Evolutionary conservation across 2,797 vertebrate genomes (phyloP).

Genomic region (Lagorchestes hirsutus): DNA sequence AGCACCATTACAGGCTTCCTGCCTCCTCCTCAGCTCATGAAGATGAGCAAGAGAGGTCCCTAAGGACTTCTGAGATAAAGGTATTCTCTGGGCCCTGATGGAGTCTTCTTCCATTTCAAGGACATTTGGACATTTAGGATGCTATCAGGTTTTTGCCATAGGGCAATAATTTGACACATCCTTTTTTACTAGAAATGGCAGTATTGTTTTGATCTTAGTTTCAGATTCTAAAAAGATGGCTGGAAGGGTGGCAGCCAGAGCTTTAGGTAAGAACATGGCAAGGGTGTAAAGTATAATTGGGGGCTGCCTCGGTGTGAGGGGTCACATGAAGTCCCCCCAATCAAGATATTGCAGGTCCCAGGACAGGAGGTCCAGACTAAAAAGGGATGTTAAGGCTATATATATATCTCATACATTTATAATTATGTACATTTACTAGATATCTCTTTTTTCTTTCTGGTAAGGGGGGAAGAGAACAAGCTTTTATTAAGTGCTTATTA

Average conservation of each 20-base stretch:
- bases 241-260: background rate
- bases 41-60: background rate
- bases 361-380: background rate
- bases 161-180: background rate
- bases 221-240: background rate
- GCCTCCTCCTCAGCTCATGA: background rate
- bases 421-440: background rate
- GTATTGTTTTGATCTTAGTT: background rate
- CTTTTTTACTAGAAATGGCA: background rate
- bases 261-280: background rate
- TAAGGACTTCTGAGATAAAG: background rate
- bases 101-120: background rate
- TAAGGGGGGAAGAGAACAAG: background rate
- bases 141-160: background rate
- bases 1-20: background rate
- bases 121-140: background rate
- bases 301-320: background rate
- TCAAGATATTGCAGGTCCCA: background rate
- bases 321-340: background rate
- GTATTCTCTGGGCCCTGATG: background rate
- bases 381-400: background rate
- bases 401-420: background rate
- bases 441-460: background rate
- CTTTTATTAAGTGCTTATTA: background rate
- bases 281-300: background rate